A percentile compares a stretch with the other conserved stretches of the same genome.
These are phyloP conservation scores for Dermochelys coriacea DNA, from an alignment of 2,797 vertebrate genomes.

Conservation along the genomic window DNA sequence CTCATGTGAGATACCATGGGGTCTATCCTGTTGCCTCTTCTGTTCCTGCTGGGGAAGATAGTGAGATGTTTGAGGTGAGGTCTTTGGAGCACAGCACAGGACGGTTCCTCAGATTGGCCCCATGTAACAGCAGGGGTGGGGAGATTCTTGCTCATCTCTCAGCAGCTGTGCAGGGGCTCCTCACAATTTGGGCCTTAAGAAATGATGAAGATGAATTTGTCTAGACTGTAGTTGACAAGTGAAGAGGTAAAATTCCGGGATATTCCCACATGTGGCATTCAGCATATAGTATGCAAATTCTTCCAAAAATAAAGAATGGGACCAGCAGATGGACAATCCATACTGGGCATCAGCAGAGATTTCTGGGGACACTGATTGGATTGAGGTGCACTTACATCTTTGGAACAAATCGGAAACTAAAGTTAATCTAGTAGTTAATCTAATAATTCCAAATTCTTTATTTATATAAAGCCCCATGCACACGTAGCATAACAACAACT, in stretches of 20 bases:
- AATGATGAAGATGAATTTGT: neutral
- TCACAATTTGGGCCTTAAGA: neutral
- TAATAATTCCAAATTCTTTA: neutral
- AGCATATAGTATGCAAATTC: neutral
- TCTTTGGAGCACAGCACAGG: neutral
- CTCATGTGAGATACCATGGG: neutral
- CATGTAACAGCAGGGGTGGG: fast-evolving
- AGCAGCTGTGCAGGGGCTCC: fast-evolving
- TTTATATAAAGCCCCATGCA: neutral
- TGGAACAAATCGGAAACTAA: neutral
- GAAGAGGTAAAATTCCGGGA: neutral
- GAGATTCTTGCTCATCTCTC: neutral
- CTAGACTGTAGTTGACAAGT: neutral
- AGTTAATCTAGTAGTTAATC: neutral
- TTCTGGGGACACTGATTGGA: neutral
- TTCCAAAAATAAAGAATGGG: neutral
- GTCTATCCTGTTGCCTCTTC: neutral
- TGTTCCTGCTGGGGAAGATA: fast-evolving
- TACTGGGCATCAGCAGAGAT: neutral
- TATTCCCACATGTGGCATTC: neutral
- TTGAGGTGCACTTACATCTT: neutral
- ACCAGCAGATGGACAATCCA: neutral
- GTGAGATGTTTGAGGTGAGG: neutral
- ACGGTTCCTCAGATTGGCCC: fast-evolving
- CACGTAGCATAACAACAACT: neutral